Evolutionary conservation across 2,888 invertebrate genomes (phyloP).

Genomic region (Caenorhabditis sp.): DNA sequence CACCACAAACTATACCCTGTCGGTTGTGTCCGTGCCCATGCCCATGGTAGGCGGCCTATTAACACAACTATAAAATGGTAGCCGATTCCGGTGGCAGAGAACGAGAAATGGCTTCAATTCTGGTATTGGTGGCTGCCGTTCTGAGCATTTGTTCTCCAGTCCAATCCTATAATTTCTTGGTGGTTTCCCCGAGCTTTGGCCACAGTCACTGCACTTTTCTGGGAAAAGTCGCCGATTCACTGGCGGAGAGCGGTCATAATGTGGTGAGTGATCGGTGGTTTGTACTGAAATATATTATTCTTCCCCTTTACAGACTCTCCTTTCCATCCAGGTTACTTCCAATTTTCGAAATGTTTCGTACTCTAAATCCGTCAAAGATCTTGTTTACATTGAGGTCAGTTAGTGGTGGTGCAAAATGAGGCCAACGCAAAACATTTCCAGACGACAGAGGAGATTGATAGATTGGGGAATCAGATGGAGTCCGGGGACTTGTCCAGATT

Average conservation of each 20-base stretch:
- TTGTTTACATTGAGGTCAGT: constrained; percentile 35
- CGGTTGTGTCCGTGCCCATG: neutral
- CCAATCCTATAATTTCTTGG: constrained; percentile 20
- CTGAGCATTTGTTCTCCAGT: neutral
- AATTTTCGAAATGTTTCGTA: constrained; percentile 17
- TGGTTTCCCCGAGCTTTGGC: constrained; percentile 19
- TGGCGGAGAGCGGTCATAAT: constrained; percentile 17
- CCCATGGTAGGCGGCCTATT: neutral
- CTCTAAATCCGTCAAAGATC: constrained; percentile 32
- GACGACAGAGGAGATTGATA: constrained; percentile 17
- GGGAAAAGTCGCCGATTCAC: constrained; percentile 12
- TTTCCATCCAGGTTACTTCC: constrained; percentile 6
- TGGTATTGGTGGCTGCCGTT: neutral
- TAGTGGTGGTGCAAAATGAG: too few relatives aligned
- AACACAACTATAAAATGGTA: neutral
- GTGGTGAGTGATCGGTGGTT: constrained; percentile 7
- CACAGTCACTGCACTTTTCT: constrained; percentile 10
- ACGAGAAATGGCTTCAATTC: neutral
- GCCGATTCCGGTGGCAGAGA: neutral
- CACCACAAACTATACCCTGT: neutral
- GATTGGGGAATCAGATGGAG: neutral
- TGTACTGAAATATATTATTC: too few relatives aligned
- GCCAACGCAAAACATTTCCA: too few relatives aligned
- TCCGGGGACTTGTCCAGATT: constrained; percentile 30
- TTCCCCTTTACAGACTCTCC: constrained; percentile 39